Conservation (phyloP, 2,113 vertebrate species). For the Pardalotus punctatus region DNA sequence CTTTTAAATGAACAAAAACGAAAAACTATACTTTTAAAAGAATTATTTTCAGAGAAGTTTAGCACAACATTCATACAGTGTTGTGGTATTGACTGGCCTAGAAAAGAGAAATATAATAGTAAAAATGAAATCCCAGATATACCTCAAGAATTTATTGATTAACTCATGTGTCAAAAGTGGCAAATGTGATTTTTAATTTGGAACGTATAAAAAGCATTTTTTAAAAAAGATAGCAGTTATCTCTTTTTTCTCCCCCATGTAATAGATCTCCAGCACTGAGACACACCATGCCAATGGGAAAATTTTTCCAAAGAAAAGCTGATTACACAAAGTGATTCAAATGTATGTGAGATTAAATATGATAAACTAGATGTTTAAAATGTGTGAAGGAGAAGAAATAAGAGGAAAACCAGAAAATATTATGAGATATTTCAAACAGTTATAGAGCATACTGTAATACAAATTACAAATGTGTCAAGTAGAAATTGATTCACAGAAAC, state of each 20-base stretch:
- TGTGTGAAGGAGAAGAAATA: background rate
- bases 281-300: background rate
- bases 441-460: background rate
- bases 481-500: background rate
- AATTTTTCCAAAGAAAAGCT: background rate
- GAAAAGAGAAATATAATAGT: background rate
- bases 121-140: background rate
- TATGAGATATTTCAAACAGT: background rate
- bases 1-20: background rate
- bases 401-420: background rate
- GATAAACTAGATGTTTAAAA: background rate
- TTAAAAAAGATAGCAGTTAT: fast-evolving
- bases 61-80: background rate
- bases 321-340: background rate
- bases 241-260: background rate
- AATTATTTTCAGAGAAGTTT: background rate
- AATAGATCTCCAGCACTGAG: background rate
- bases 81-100: background rate
- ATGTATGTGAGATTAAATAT: background rate
- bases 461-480: background rate
- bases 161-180: background rate
- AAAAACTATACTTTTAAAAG: background rate
- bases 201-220: background rate
- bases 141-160: background rate
- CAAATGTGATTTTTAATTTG: background rate